Base-by-base conservation (phyloP, 2,888 invertebrate species). In the Drosophila anomelani region DNA sequence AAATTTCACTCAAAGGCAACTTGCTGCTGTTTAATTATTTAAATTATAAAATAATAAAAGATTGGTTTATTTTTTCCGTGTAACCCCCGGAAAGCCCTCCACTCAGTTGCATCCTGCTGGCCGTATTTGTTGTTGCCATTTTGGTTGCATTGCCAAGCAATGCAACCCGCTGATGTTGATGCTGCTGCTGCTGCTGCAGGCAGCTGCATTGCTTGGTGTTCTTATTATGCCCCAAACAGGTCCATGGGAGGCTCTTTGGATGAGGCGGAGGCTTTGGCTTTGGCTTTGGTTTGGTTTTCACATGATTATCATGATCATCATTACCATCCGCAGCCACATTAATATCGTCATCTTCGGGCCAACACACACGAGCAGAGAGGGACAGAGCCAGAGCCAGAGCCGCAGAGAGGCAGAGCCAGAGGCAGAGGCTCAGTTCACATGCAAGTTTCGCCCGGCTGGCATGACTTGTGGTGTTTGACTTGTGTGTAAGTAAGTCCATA, bases 271-370 rank as follows among this genome's bases (percentile, higher is more conserved):
- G 68, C 61, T 60, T 49, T 54, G 41, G 72, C 64, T 59, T 61
- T 58, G 66, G 73, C 70, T 69, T 85, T 61, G 76, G 79, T 51
- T 73, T 79, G 81, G 81, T 85, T 85, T 85, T 85, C 85, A 88
- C 83, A 83, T 88, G 78, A 85, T 88, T 81, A 85, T 85, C 84
- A 87, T 85, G 83, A 85, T 88, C 85, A 87, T 81, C 88, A 88
- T 85, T 81, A 85, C 77, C 80, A 70, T 79, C 77, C 74, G 82
- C 82, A 85, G 88, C 88, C 83, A 81, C 84, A 88, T 88, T 86
- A 88, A 86, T 86, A 84, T 85, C 86, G 84, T 86, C 85, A 85
- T 85, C 86, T 85, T 85, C 83, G 70, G 82, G 80, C 85, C 80
- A 84, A 74, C 75, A 78, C 76, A 84, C 63, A 76, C 73, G 78